Percentiles rank a stretch among this genome's conserved stretches.
These are phyloP conservation scores for Caenorhabditis virilis DNA, from an alignment of 2,888 invertebrate genomes.

Conservation along the genomic window DNA sequence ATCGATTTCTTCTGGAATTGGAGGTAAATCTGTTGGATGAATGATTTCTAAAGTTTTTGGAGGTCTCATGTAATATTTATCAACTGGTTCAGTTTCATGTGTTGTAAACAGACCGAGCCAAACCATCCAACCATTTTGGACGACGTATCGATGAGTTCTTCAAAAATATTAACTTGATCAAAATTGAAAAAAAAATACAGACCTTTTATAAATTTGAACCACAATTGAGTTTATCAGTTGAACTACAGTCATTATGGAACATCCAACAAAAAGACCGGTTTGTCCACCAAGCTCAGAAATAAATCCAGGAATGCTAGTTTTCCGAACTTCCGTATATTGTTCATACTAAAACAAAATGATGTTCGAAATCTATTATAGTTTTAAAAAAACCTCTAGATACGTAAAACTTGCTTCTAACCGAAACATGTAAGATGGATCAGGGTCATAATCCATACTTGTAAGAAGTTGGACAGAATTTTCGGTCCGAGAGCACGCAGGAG, in stretches of 20 bases:
- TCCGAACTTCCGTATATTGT: slow-evolving; percentile 43
- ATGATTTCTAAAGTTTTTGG: slow-evolving; percentile 9
- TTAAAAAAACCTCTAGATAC: slow-evolving; percentile 29
- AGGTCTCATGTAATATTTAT: slow-evolving; percentile 18
- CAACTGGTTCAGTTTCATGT: slow-evolving; percentile 18
- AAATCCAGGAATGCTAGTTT: slow-evolving; percentile 43
- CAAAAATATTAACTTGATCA: neutral
- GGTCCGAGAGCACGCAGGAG: slow-evolving; percentile 34
- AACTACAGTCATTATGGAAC: slow-evolving; percentile 45
- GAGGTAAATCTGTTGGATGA: slow-evolving; percentile 13
- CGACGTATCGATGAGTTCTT: slow-evolving; percentile 15
- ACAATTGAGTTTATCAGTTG: slow-evolving; percentile 34
- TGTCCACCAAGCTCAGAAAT: slow-evolving; percentile 52
- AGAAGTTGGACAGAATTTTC: slow-evolving; percentile 37
- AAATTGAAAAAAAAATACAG: slow-evolving; percentile 1
- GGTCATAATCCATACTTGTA: slow-evolving; percentile 36
- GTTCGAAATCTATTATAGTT: neutral
- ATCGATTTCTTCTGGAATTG: slow-evolving; percentile 3
- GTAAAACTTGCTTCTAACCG: slow-evolving; percentile 45
- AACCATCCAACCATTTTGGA: slow-evolving; percentile 15
- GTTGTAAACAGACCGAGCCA: slow-evolving; percentile 19
- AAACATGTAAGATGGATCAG: slow-evolving; percentile 37
- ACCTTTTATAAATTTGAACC: slow-evolving; percentile 29
- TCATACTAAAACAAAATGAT: slow-evolving; percentile 15
- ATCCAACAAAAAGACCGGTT: slow-evolving; percentile 46